Conservation (phyloP, 2,797 vertebrate species). For the Rousettus madagascariensis region DNA sequence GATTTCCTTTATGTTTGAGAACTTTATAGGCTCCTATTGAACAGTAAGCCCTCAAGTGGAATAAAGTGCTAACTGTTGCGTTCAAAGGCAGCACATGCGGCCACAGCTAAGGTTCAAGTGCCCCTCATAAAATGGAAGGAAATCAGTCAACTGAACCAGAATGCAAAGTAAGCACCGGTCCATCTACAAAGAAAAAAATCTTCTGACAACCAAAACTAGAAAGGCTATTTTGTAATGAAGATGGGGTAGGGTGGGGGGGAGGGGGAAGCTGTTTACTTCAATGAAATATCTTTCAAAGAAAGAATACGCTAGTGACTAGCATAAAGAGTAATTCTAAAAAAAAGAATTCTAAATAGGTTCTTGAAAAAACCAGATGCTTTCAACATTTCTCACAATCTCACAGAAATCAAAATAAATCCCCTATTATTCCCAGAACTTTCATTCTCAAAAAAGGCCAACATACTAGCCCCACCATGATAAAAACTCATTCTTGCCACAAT, state of each 20-base stretch:
- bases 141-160: background rate
- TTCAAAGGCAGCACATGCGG: background rate
- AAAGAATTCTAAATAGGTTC: background rate
- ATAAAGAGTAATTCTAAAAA: slow-evolving; percentile 24
- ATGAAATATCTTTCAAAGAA: slow-evolving; percentile 28
- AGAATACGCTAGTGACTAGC: background rate
- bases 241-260: no score
- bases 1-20: slow-evolving; percentile 44
- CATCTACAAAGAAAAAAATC: background rate
- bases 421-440: background rate
- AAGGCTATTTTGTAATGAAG: background rate
- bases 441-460: background rate
- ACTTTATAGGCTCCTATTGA: background rate
- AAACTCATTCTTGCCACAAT: background rate
- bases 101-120: background rate
- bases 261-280: background rate
- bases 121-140: background rate
- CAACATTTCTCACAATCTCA: slow-evolving; percentile 1
- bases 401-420: slow-evolving; percentile 12
- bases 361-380: slow-evolving; percentile 39
- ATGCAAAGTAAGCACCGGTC: background rate
- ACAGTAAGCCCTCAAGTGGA: background rate
- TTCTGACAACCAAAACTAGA: background rate
- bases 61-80: slow-evolving; percentile 60
- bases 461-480: background rate